Evolutionary conservation across 2,113 vertebrate species (phyloP).

Genomic region (Ameiurus melas): DNA sequence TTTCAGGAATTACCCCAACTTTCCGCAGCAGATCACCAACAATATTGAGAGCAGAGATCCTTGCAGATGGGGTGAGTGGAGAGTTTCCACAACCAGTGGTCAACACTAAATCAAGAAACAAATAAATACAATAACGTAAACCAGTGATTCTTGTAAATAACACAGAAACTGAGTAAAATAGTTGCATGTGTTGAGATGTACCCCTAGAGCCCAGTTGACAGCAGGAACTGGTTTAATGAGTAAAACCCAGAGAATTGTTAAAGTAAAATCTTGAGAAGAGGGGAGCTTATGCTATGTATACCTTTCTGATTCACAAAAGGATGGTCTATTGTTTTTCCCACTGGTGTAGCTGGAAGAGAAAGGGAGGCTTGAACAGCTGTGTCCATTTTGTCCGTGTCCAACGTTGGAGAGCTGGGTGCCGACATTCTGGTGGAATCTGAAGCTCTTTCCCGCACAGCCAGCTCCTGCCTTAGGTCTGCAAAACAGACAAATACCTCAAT

Average conservation of each 20-base stretch:
- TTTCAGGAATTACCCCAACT: conserved; percentile 85
- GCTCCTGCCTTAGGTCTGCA: conserved; percentile 91
- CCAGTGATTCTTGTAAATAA: not conserved
- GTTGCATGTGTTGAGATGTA: not conserved
- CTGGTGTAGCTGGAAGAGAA: conserved; percentile 91
- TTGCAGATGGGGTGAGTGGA: conserved; percentile 90
- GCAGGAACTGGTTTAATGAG: not conserved
- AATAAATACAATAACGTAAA: conserved; percentile 31
- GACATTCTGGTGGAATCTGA: conserved; percentile 89
- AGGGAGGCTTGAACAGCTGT: conserved; percentile 91
- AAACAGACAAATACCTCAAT: not conserved
- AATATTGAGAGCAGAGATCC: conserved; percentile 97
- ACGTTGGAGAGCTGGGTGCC: conserved; percentile 91
- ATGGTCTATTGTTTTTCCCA: conserved; percentile 85
- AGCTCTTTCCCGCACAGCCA: conserved; percentile 91
- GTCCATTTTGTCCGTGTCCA: conserved; percentile 91
- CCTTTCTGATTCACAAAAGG: conserved; percentile 89
- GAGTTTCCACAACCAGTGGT: conserved; percentile 91
- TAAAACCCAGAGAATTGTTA: not conserved
- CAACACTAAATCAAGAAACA: conserved; percentile 74
- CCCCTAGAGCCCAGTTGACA: not conserved
- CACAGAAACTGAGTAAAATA: not conserved
- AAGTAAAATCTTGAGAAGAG: not conserved
- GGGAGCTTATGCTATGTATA: conserved; percentile 51
- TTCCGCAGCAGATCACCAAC: conserved; percentile 97